Base-by-base conservation (phyloP, 64 coral and sea anemone genomes). In the Porites australiensis region DNA sequence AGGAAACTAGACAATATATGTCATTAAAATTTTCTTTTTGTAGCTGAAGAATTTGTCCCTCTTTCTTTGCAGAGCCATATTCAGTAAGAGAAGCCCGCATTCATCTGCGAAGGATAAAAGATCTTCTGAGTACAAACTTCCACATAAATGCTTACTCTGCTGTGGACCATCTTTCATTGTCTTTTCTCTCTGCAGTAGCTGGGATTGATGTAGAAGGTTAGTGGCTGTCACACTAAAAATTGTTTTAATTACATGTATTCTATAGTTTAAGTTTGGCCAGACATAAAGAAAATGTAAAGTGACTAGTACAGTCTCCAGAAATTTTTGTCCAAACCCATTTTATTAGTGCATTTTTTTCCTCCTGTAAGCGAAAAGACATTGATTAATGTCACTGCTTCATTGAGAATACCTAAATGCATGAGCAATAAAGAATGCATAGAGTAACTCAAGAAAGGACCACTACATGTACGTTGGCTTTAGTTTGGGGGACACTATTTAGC, bases 41-140 rank as follows among this genome's bases (percentile, higher is more conserved):
- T 74, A 74, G 5, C 13, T 74, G 9, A 4, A 57, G 54, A 47
- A 14, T 74, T 64, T 18, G 13, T 76, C 2, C 13, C 49, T 69
- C 2, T 89, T 88, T 54, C 71, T 74, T 92, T 96, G 48, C 54
- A 98, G 96, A 98, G 65, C 93, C 93, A 18, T 98, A 98, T 77
- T 93, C 94, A 62, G 96, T 98, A 13, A 90, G 96, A 96, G 96
- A 98, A 82, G 96, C 96, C 13, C 87, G 96, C 4, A 98, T 98
- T 72, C 96, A 98, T 79, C 77, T 98, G 61, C 80, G 96, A 50
- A 54, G 96, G 49, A 77, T 98, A 18, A 95, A 95, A 88, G 96
- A 98, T 69, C 88, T 98, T 37, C 88, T 98, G 1, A 98, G 94
- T 53, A 95, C 94, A 72, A 93, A 92, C 43, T 96, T 98, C 70